A percentile compares a stretch with the other conserved stretches of the same genome.
phyloP scores from a whole-genome alignment of 2,888 invertebrate genomes.

The Euphydryas editha region DNA sequence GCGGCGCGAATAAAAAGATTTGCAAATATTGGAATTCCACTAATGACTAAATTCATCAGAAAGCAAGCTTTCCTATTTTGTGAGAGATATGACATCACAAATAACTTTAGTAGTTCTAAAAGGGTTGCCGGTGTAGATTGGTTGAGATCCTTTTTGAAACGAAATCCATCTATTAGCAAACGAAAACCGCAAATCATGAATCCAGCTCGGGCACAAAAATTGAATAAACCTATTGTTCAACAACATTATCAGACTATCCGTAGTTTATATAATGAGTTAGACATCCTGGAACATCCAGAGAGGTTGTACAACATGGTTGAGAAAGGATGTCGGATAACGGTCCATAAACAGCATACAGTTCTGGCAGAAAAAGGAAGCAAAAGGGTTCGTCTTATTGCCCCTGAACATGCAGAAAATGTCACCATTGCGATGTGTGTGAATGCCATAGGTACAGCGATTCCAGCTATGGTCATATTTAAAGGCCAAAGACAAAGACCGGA shows the following conservation, averaged over 20 bases:
- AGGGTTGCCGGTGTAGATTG: slow-evolving; percentile 34
- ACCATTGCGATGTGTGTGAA: background rate
- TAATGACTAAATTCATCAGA: slow-evolving; percentile 5
- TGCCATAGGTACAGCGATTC: background rate
- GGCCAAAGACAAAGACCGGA: no score
- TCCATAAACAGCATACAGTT: slow-evolving; percentile 38
- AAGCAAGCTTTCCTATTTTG: background rate
- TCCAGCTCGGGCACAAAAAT: slow-evolving; percentile 37
- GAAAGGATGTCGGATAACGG: slow-evolving; percentile 38
- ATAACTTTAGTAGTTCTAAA: slow-evolving; percentile 29
- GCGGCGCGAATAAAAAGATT: slow-evolving; percentile 8
- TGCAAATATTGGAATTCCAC: background rate
- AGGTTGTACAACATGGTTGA: slow-evolving; percentile 32
- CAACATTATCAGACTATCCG: slow-evolving; percentile 30
- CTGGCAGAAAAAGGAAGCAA: slow-evolving; percentile 21
- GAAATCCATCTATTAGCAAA: slow-evolving; percentile 37
- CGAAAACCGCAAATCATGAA: background rate
- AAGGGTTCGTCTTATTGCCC: slow-evolving; percentile 32
- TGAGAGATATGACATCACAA: slow-evolving; percentile 18
- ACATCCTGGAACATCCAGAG: slow-evolving; percentile 42
- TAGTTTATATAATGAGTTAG: slow-evolving; percentile 43
- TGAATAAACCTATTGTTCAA: slow-evolving; percentile 41
- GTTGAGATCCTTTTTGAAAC: slow-evolving; percentile 31
- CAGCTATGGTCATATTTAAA: background rate
- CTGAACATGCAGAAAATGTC: slow-evolving; percentile 38